Evolutionary conservation across 2,888 invertebrate species (phyloP).

Genomic region (Apomyelois bistriatella): DNA sequence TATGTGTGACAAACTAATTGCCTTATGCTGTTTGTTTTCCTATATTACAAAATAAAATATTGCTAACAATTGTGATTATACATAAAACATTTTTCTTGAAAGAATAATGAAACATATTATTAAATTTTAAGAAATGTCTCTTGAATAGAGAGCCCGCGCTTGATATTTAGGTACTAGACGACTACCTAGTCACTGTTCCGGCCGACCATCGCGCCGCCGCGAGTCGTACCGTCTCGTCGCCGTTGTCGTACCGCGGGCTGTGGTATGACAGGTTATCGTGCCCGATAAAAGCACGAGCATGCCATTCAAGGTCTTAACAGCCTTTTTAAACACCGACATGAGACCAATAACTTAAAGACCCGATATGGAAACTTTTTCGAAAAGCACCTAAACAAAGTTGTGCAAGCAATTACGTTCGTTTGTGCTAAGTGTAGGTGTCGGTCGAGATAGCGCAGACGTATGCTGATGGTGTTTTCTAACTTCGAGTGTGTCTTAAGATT

Average conservation of each 20-base stretch:
- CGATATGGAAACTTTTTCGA: conserved; percentile 51
- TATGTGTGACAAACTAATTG: too few relatives aligned
- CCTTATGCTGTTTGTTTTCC: too few relatives aligned
- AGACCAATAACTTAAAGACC: conserved; percentile 43
- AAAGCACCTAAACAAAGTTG: conserved; percentile 53
- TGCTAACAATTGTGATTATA: too few relatives aligned
- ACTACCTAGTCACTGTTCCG: too few relatives aligned
- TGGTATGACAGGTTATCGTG: conserved; percentile 43
- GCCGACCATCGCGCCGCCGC: too few relatives aligned
- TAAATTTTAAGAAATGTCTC: too few relatives aligned
- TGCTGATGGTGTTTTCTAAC: conserved; percentile 40
- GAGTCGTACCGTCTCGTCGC: too few relatives aligned
- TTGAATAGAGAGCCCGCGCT: too few relatives aligned
- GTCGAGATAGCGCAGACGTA: conserved; percentile 46
- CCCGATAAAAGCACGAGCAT: conserved; percentile 46
- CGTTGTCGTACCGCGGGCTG: conserved; percentile 23
- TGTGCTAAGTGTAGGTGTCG: conserved; percentile 47
- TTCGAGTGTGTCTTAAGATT: conserved; percentile 31
- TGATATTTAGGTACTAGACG: too few relatives aligned
- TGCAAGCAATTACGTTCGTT: conserved; percentile 56
- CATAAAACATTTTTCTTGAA: too few relatives aligned
- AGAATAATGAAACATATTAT: too few relatives aligned
- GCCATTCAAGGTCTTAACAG: conserved; percentile 46
- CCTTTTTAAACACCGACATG: conserved; percentile 41
- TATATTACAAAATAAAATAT: too few relatives aligned